phyloP scores from a whole-genome alignment of 1,140 invertebrate genomes.

The Planococcus citri region DNA sequence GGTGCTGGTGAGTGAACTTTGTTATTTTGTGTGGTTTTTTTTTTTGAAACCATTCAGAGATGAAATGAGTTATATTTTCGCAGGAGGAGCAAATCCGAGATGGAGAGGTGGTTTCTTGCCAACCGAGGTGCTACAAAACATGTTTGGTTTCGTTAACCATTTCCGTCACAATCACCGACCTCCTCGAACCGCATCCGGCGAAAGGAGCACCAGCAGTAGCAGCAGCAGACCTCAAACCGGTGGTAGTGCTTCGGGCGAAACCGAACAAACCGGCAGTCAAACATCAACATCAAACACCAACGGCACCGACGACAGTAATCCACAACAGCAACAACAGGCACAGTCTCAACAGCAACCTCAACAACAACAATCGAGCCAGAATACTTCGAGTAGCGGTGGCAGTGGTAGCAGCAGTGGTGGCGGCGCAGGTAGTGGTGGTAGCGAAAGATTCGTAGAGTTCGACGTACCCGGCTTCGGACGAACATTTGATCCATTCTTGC shows the following conservation, averaged over 20 bases:
- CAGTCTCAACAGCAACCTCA: too few relatives aligned
- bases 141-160: neutral
- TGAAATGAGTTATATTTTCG: neutral
- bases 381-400: too few relatives aligned
- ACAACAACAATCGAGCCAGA: too few relatives aligned
- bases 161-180: neutral
- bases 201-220: too few relatives aligned
- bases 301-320: neutral
- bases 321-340: too few relatives aligned
- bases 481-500: slow-evolving; percentile 51
- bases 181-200: neutral
- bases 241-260: too few relatives aligned
- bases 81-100: neutral
- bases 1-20: neutral
- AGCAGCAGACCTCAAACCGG: too few relatives aligned
- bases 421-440: too few relatives aligned
- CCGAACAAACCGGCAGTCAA: too few relatives aligned
- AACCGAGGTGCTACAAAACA: neutral
- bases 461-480: slow-evolving; percentile 3
- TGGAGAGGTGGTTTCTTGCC: slow-evolving; percentile 9
- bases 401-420: too few relatives aligned
- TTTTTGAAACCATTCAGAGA: neutral
- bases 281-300: too few relatives aligned
- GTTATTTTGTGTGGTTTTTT: neutral
- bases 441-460: neutral